phyloP scores from a whole-genome alignment of 2,113 vertebrate genomes.

The Ptilorrhoa leucosticta region DNA sequence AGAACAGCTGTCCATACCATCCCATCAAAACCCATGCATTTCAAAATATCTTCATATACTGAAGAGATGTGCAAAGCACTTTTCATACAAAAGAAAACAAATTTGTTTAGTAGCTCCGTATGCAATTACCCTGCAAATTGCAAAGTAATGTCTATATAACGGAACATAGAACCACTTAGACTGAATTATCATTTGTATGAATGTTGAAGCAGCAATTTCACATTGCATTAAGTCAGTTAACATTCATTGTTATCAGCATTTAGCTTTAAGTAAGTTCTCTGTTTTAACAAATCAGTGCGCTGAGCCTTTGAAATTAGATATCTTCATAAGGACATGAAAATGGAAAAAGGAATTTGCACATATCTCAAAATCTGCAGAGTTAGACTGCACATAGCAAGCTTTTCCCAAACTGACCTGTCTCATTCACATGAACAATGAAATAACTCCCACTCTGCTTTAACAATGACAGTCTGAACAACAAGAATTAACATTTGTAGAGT shows the following conservation, averaged over 20 bases:
- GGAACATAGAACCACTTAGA: constrained; percentile 26
- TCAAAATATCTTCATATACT: neutral
- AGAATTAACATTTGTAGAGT: neutral
- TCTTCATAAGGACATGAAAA: neutral
- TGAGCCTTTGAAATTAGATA: constrained; percentile 3
- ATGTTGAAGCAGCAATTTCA: constrained; percentile 31
- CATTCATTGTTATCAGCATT: constrained; percentile 22
- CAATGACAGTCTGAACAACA: neutral
- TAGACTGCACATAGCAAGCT: neutral
- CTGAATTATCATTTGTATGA: constrained; percentile 38
- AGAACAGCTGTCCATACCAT: neutral
- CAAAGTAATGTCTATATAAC: constrained; percentile 28
- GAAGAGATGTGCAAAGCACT: neutral
- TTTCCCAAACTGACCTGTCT: neutral
- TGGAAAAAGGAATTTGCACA: neutral
- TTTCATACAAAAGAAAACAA: constrained; percentile 36
- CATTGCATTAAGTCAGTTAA: constrained; percentile 49
- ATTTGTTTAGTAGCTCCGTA: constrained; percentile 30
- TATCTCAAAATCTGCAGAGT: neutral
- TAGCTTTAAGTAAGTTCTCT: constrained; percentile 39
- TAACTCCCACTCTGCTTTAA: neutral
- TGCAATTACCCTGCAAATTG: constrained; percentile 41
- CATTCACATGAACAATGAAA: neutral
- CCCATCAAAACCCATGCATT: neutral
- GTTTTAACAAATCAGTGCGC: constrained; percentile 15